phyloP scores from a whole-genome alignment of 2,888 invertebrate genomes.

The Conistra vaccinii region DNA sequence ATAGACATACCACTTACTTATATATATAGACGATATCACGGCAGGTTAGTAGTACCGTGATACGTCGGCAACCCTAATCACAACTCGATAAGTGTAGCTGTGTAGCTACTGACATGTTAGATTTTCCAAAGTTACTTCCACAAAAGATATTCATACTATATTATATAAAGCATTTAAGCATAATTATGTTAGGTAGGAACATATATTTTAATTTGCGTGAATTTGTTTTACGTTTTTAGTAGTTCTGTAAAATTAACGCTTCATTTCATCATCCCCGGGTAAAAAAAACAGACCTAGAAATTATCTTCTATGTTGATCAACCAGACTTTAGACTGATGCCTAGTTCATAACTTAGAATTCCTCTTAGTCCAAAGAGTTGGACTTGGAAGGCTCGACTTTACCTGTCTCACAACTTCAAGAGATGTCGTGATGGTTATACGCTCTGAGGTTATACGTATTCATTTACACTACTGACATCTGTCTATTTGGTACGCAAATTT shows the following conservation, averaged over 20 bases:
- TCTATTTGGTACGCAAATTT: neutral
- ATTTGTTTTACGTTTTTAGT: neutral
- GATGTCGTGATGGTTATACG: neutral
- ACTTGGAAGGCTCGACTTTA: neutral
- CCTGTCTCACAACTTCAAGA: neutral
- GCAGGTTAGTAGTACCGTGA: no score
- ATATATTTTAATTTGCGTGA: neutral
- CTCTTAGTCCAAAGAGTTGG: neutral
- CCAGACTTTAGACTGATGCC: neutral
- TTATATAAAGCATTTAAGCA: no score
- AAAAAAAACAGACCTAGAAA: neutral
- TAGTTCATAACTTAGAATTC: neutral
- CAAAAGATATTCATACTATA: neutral
- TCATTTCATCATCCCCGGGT: neutral
- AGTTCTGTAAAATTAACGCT: neutral
- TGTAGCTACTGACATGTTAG: constrained; percentile 10
- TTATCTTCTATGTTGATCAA: neutral
- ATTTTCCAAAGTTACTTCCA: neutral
- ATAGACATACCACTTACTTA: no score
- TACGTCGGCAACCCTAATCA: constrained; percentile 24
- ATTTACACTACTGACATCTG: constrained; percentile 32
- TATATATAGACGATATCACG: no score
- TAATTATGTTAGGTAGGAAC: neutral
- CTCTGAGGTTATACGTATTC: neutral
- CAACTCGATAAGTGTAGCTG: constrained; percentile 17